Percentiles rank a stretch among this genome's conserved stretches.
These are phyloP conservation scores for Drosophila recens DNA, from an alignment of 2,888 invertebrate species.

Conservation along the genomic window DNA sequence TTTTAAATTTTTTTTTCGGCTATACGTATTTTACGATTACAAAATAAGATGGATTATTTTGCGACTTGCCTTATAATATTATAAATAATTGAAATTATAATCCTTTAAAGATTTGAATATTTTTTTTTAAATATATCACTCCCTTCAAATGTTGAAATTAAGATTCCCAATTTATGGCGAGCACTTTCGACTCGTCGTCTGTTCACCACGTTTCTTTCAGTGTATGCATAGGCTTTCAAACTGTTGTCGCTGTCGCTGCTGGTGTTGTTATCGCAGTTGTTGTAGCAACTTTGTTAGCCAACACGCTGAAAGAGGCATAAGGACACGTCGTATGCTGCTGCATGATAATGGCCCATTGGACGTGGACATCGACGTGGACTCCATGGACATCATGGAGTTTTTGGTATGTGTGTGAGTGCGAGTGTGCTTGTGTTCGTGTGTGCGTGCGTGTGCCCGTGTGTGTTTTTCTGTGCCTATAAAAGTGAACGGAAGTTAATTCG, in stretches of 20 bases:
- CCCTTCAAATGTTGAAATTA: too few relatives aligned
- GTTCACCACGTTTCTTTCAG: constrained; percentile 16
- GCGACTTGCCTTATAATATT: neutral
- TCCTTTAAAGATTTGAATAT: neutral
- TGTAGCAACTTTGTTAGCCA: constrained; percentile 56
- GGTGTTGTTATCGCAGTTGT: constrained; percentile 34
- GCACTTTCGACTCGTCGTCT: neutral
- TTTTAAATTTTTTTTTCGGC: neutral
- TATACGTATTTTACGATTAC: neutral
- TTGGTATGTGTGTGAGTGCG: constrained; percentile 34
- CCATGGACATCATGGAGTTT: constrained; percentile 54
- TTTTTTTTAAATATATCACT: too few relatives aligned
- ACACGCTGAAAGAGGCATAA: constrained; percentile 41
- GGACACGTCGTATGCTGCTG: constrained; percentile 44
- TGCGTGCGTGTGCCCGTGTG: constrained; percentile 14
- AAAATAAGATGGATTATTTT: neutral
- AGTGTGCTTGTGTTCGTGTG: constrained; percentile 8
- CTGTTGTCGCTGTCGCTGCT: constrained; percentile 4
- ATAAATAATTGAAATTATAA: neutral
- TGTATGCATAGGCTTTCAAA: constrained; percentile 21
- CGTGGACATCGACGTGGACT: constrained; percentile 27
- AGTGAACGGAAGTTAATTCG: constrained; percentile 80
- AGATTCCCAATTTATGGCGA: too few relatives aligned
- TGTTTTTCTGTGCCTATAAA: constrained; percentile 61
- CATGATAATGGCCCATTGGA: constrained; percentile 60